Base-by-base conservation (phyloP, 2,797 vertebrate genomes). In the Mus minutoides region DNA sequence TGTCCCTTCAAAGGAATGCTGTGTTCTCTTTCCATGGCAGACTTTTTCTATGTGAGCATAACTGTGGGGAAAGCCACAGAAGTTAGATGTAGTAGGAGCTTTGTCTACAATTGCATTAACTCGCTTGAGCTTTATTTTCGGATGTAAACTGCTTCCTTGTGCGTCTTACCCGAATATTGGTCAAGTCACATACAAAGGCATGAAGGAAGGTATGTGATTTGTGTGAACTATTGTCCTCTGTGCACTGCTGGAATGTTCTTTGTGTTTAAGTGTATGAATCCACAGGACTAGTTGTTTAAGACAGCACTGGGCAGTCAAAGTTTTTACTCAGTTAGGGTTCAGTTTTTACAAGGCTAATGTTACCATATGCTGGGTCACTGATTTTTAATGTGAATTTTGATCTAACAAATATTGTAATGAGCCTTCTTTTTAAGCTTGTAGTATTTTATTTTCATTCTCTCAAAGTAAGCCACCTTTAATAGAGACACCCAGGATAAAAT, bases 401-500 rank as follows among this genome's bases (percentile, higher is more conserved):
- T 37, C 86, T 96, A 89, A 92, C 88, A 96, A 58, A 92, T n/a
- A 87, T 34, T 73, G 0, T 2, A 43, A 90, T 87, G 52, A 52
- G 6, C 95, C 86, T 83, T 94, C 37, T 92, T 94, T 56, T 43
- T 91, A 94, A 96, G 7, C 31, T 88, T 97, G 93, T 92, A 96
- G 94, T 22, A 93, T 97, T 97, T 73, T 90, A 78, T 90, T 85
- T 94, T 29, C 94, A 76, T 21, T 95, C 8, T 84, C n/a, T 60
- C 93, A 96, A 93, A 96, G 89, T n/a, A 37, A 76, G 24, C 58
- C 40, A 13, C 95, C 96, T 97, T 46, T 75, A 80, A 37, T 76
- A 85, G 84, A 92, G 92, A 78, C 97, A 98, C 97, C 69, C 91
- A 96, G 64, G 97, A 97, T 46, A 94, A 97, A 98, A 97, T 92